phyloP scores from a whole-genome alignment of 2,113 vertebrate species.

The Suricata suricatta region DNA sequence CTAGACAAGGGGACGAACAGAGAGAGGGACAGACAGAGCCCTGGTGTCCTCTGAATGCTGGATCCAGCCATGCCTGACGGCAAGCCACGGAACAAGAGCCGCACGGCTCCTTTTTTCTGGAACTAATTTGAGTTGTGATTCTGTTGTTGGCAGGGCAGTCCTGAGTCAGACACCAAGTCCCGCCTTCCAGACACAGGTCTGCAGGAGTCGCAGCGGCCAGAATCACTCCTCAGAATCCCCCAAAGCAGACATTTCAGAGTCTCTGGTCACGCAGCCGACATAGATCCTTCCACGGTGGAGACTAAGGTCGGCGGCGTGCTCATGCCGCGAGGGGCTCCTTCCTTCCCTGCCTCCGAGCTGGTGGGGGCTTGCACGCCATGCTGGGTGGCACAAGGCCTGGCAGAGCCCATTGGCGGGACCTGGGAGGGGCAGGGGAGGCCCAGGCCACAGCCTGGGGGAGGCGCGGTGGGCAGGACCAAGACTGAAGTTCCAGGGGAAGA shows the following conservation, averaged over 20 bases:
- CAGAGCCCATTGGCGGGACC: not conserved
- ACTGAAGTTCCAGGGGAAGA: not conserved
- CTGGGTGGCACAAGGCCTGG: not conserved
- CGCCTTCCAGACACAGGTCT: not conserved
- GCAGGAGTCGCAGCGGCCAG: not conserved
- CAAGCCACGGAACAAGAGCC: not conserved
- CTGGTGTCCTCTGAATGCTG: not conserved
- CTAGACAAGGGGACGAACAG: not conserved
- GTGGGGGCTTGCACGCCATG: too few relatives aligned
- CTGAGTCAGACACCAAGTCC: not conserved
- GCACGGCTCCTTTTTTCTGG: not conserved
- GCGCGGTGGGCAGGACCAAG: not conserved
- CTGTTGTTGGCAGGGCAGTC: too few relatives aligned
- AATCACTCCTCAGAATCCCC: not conserved
- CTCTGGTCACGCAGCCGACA: fast-evolving
- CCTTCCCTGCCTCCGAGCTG: not conserved
- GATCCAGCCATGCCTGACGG: not conserved
- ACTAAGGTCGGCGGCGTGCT: fast-evolving
- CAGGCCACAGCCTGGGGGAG: not conserved
- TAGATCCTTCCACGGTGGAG: not conserved
- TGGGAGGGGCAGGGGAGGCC: not conserved
- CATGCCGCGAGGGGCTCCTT: fast-evolving
- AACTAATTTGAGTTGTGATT: not conserved
- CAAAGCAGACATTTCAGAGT: too few relatives aligned
- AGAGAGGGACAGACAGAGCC: not conserved